Percentiles rank a stretch among this genome's conserved stretches.
phyloP scores from a whole-genome alignment of 2,888 invertebrate genomes.

The Bhutanitis thaidina region DNA sequence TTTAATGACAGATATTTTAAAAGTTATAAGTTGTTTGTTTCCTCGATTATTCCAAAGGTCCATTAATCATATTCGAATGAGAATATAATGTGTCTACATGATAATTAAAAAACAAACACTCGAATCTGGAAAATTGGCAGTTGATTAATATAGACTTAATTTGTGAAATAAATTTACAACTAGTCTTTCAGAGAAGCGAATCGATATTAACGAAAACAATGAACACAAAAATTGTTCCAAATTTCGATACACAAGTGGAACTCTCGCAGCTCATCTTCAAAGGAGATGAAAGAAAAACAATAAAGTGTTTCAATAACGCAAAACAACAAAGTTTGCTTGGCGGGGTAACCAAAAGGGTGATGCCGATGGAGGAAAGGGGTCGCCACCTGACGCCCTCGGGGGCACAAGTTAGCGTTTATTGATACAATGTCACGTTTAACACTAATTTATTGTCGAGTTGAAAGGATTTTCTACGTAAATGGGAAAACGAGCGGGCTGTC shows the following conservation, averaged over 20 bases:
- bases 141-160: no score
- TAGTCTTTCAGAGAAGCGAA: background rate
- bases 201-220: conserved; percentile 27
- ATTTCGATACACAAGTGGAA: conserved; percentile 32
- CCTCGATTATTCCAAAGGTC: no score
- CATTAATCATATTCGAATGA: no score
- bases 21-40: no score
- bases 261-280: conserved; percentile 36
- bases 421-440: conserved; percentile 39
- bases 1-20: background rate
- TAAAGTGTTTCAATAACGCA: conserved; percentile 68
- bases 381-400: conserved; percentile 25
- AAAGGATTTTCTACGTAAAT: conserved; percentile 10
- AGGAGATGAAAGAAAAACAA: conserved; percentile 70
- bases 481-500: background rate
- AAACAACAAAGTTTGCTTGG: conserved; percentile 69
- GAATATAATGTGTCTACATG: no score
- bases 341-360: conserved; percentile 43
- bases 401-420: conserved; percentile 33
- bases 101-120: background rate
- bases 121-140: no score
- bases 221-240: conserved; percentile 35
- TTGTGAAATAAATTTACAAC: no score
- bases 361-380: conserved; percentile 32
- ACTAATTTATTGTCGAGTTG: conserved; percentile 29